These are phyloP conservation scores for Eciton burchellii DNA, from an alignment of 1,140 invertebrate species.

Conservation along the genomic window DNA sequence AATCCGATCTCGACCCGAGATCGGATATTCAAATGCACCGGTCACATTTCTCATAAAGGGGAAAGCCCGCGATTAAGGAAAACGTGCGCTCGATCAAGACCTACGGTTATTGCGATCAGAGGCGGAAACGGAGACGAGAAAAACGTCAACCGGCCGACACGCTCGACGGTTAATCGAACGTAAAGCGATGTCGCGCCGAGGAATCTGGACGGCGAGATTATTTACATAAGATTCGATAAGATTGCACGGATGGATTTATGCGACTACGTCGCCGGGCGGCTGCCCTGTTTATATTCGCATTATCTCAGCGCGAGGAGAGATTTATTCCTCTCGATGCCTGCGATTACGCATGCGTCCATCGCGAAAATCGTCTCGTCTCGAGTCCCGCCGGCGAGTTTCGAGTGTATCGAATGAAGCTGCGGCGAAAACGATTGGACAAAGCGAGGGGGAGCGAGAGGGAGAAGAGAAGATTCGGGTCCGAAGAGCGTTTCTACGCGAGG, in stretches of 20 bases:
- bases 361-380: too few species aligned
- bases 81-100: conserved; percentile 14
- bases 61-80: conserved; percentile 56
- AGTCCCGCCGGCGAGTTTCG: background rate
- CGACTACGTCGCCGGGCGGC: background rate
- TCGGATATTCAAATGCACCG: conserved; percentile 56
- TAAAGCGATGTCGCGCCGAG: conserved; percentile 5
- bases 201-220: conserved; percentile 23
- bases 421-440: background rate
- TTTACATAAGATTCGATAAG: conserved; percentile 45
- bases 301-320: background rate
- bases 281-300: background rate
- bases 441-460: conserved; percentile 60
- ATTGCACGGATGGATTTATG: conserved; percentile 32
- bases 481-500: conserved; percentile 33
- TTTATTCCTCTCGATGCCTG: conserved; percentile 2
- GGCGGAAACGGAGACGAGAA: conserved; percentile 46
- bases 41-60: conserved; percentile 56
- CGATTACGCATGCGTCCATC: too few species aligned
- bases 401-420: background rate
- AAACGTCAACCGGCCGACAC: conserved; percentile 17
- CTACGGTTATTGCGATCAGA: conserved; percentile 23
- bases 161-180: conserved; percentile 6
- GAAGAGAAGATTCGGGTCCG: conserved; percentile 26
- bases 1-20: conserved; percentile 26